Percentiles rank a stretch among this genome's conserved stretches.
phyloP scores from a whole-genome alignment of 2,888 invertebrate species.

The Oeneis ivallda region DNA sequence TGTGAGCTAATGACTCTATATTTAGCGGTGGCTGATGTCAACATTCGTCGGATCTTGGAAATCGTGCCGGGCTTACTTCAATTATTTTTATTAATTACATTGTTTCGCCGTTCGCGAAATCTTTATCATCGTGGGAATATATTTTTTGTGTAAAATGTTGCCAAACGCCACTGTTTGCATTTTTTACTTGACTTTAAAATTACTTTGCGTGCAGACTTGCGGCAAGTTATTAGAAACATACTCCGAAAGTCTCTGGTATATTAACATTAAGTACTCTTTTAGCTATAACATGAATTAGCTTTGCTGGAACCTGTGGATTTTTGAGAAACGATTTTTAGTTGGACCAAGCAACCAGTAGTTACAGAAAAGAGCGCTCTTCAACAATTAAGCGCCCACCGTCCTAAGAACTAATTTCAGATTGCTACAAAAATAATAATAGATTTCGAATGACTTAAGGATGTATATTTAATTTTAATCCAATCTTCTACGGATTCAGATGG shows the following conservation, averaged over 20 bases:
- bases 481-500: background rate
- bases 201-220: constrained; percentile 3
- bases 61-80: constrained; percentile 50
- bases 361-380: too few species aligned
- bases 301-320: background rate
- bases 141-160: constrained; percentile 25
- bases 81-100: constrained; percentile 36
- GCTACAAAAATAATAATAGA: too few species aligned
- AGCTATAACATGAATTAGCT: background rate
- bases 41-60: constrained; percentile 59
- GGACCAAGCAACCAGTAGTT: background rate
- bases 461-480: too few species aligned
- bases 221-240: background rate
- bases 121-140: constrained; percentile 35
- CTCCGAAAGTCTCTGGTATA: too few species aligned
- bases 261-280: background rate
- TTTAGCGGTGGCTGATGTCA: constrained; percentile 62
- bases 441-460: too few species aligned
- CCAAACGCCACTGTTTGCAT: constrained; percentile 14
- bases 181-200: constrained; percentile 11
- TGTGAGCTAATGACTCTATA: constrained; percentile 62
- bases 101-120: constrained; percentile 33
- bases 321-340: background rate
- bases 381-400: too few species aligned
- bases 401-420: too few species aligned